Base-by-base conservation (phyloP, 2,797 vertebrate species). In the Poecilia velifera region DNA sequence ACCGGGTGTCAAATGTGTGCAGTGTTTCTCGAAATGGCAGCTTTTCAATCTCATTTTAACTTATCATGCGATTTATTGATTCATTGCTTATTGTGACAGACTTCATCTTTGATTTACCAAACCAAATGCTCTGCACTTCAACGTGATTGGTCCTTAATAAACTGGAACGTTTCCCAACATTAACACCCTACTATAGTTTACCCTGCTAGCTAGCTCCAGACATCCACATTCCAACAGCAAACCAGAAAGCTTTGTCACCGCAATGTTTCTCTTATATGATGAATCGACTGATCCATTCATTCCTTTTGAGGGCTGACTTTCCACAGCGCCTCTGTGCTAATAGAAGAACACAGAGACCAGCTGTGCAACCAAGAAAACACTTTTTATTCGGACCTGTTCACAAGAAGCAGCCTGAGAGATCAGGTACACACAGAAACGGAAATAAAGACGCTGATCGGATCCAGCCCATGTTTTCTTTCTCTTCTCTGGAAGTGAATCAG, bases 401-500 rank as follows among this genome's bases (percentile, higher is more conserved):
- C n/a, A 59, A 57, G 28, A 28, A 57, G 13, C 57, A 14, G 28
- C 2, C 57, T 31, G 28, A 59, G 57, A 5, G 28, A 31, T 59
- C 12, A 62, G 57, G 9, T 28, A n/a, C 55, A 14, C 55, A 13
- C n/a, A 57, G 25, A n/a, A 28, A 13, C 10, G 31, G 28, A 34
- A 62, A 16, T 5, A 18, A 62, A 34, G n/a, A 59, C 4, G n/a
- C 10, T 3, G 13, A 6, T 5, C n/a, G 12, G 28, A 16, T 59
- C 13, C 57, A 6, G 16, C 76, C 68, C 28, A 34, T 55, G 36
- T 68, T 59, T 31, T 51, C 36, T 10, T 55, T 76, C n/a, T 77
- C 36, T 66, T 47, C 57, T 77, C 72, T 82, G 34, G 49, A 79
- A 86, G 12, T 73, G 68, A 78, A 84, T 85, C 78, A 76, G 72